A percentile compares a stretch with the other conserved stretches of the same genome.
Evolutionary conservation across 35 echinoderm and acorn worm genomes (phyloP).

Genomic region (Anneissia japonica): DNA sequence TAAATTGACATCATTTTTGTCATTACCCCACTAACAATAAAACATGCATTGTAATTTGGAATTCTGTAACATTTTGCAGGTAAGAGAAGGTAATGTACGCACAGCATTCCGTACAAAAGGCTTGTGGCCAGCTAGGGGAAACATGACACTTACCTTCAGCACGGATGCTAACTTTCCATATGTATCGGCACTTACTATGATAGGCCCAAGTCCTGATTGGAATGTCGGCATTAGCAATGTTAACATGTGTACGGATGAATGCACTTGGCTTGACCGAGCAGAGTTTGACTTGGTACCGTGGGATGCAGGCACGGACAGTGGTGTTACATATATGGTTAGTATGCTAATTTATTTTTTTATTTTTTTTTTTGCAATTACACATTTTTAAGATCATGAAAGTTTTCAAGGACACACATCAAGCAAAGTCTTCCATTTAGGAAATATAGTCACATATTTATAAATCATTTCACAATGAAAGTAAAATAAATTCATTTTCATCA

Average conservation of each 20-base stretch:
- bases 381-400: too few relatives aligned
- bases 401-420: too few relatives aligned
- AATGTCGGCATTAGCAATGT: conserved; percentile 56
- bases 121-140: conserved; percentile 71
- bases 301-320: conserved; percentile 95
- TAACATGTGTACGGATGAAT: conserved; percentile 75
- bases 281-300: conserved; percentile 69
- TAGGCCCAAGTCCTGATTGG: conserved; percentile 96
- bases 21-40: too few relatives aligned
- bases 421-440: too few relatives aligned
- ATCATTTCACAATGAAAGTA: too few relatives aligned
- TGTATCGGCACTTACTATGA: conserved; percentile 78
- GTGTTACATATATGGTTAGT: conserved; percentile 70
- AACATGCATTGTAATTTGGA: neutral
- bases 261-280: conserved; percentile 62
- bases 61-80: conserved; percentile 33
- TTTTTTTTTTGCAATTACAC: neutral
- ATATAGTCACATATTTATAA: too few relatives aligned
- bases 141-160: conserved; percentile 48
- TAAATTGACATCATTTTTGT: too few relatives aligned
- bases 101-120: conserved; percentile 69
- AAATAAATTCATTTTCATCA: too few relatives aligned
- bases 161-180: conserved; percentile 47
- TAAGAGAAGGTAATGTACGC: conserved; percentile 46
- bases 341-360: neutral